Conservation (phyloP, 2,888 invertebrate genomes). For the Hybos culiciformis region DNA sequence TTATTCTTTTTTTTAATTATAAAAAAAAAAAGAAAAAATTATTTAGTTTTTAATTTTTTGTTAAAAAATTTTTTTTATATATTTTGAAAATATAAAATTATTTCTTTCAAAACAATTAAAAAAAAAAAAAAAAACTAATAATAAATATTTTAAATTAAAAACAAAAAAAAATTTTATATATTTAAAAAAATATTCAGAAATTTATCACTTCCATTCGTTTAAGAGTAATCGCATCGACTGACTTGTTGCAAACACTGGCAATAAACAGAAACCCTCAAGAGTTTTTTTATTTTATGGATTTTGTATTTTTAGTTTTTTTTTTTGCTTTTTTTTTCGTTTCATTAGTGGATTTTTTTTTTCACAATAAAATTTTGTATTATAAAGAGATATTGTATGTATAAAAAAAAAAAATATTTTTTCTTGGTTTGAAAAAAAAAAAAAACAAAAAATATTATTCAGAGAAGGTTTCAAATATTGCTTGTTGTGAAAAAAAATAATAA, state of each 20-base stretch:
- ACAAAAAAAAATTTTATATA: neutral
- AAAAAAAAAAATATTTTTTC: too few relatives aligned
- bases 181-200: slow-evolving; percentile 13
- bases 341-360: neutral
- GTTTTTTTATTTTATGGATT: neutral
- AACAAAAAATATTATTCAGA: too few relatives aligned
- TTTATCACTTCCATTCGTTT: slow-evolving; percentile 31
- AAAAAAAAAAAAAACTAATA: neutral
- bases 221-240: slow-evolving; percentile 39
- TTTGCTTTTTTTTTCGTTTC: neutral
- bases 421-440: too few relatives aligned
- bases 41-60: neutral
- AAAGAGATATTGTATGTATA: too few relatives aligned
- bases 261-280: slow-evolving; percentile 14
- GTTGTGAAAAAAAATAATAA: too few relatives aligned
- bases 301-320: neutral
- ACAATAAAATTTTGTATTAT: too few relatives aligned
- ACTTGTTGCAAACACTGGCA: slow-evolving; percentile 30
- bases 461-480: too few relatives aligned
- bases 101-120: too few relatives aligned
- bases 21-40: neutral
- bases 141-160: neutral
- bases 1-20: neutral
- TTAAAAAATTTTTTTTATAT: too few relatives aligned
- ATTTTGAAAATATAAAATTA: too few relatives aligned